These are phyloP conservation scores for Mesocentrotus franciscanus DNA, from an alignment of 53 echinoderm and acorn worm species.

Conservation along the genomic window DNA sequence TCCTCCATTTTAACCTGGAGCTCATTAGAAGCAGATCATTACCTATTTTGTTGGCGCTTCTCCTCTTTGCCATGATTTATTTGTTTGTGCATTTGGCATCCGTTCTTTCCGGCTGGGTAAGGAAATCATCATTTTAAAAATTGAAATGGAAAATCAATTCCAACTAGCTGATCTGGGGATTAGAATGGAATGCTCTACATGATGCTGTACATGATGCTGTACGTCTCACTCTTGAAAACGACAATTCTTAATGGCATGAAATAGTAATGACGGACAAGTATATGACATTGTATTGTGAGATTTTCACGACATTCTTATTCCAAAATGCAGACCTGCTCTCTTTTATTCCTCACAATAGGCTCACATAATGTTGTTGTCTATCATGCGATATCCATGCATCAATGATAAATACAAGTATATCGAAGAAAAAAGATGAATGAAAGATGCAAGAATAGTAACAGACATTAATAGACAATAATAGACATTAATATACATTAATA, in stretches of 20 bases:
- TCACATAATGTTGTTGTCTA: too few species aligned
- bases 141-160: not conserved
- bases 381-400: too few species aligned
- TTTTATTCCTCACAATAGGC: too few species aligned
- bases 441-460: too few species aligned
- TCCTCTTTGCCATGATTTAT: not conserved
- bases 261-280: not conserved
- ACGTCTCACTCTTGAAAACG: not conserved
- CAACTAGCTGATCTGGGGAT: too few species aligned
- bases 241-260: not conserved
- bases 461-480: too few species aligned
- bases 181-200: too few species aligned
- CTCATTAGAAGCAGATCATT: not conserved
- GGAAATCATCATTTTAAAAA: not conserved
- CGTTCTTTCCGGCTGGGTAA: not conserved
- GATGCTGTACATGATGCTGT: too few species aligned
- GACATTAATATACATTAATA: too few species aligned
- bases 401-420: too few species aligned
- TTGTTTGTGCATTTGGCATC: not conserved
- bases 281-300: not conserved
- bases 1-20: not conserved
- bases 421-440: too few species aligned
- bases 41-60: not conserved
- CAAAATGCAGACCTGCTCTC: too few species aligned
- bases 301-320: not conserved